Evolutionary conservation across 2,797 vertebrate species (phyloP).

Genomic region (Ataeniobius toweri): DNA sequence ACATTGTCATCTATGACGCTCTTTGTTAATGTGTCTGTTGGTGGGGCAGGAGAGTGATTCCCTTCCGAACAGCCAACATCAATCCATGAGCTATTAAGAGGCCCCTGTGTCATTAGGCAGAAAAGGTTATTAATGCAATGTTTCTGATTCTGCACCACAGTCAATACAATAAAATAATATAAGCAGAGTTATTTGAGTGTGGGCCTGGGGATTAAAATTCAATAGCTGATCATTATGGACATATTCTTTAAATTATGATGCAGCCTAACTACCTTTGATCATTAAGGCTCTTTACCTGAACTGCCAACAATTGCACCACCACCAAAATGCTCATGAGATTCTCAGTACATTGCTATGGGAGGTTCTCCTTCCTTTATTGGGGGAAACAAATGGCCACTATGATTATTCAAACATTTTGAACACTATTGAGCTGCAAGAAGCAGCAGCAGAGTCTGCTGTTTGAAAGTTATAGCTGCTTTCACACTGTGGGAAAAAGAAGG

Average conservation of each 20-base stretch:
- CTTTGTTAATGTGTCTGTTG: conserved; percentile 57
- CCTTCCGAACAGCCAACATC: conserved; percentile 47
- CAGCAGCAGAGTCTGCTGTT: conserved; percentile 59
- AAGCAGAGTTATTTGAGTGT: conserved; percentile 17
- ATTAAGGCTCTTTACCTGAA: conserved; percentile 18
- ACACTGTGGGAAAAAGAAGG: conserved; percentile 50
- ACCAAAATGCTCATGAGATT: conserved; percentile 25
- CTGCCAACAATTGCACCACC: conserved; percentile 11
- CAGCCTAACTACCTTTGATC: conserved; percentile 17
- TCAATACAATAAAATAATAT: conserved; percentile 39
- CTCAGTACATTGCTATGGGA: conserved; percentile 56
- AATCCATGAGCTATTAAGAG: conserved; percentile 47
- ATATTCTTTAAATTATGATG: conserved; percentile 24
- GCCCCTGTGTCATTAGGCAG: conserved; percentile 42
- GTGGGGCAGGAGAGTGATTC: conserved; percentile 42
- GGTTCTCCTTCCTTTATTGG: conserved; percentile 56
- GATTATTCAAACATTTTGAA: conserved; percentile 68
- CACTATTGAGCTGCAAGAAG: conserved; percentile 66
- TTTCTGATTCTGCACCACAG: conserved; percentile 31
- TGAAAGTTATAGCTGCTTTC: conserved; percentile 70
- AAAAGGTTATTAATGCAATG: conserved; percentile 41
- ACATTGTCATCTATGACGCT: conserved; percentile 57
- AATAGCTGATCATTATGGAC: conserved; percentile 31
- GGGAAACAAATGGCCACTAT: conserved; percentile 56
- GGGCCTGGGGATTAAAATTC: conserved; percentile 20